Conservation (phyloP, 2,113 vertebrate genomes). For the Vulpes vulpes region DNA sequence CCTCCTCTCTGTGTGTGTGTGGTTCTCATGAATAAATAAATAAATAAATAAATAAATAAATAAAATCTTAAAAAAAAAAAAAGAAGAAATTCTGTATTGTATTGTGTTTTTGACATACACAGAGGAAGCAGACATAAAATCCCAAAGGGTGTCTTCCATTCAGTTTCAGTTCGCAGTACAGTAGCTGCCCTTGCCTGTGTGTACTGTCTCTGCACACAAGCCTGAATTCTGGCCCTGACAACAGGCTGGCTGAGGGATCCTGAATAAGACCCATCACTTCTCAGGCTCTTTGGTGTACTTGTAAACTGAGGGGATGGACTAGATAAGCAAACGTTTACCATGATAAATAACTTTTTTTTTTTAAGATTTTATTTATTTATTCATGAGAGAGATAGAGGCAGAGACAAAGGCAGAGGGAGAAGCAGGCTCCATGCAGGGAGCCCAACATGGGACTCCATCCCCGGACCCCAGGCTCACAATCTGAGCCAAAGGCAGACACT, state of each 20-base stretch:
- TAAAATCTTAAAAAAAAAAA: too few species aligned
- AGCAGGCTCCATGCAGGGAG: too few species aligned
- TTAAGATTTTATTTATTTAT: too few species aligned
- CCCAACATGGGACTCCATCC: too few species aligned
- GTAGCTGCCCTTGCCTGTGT: neutral
- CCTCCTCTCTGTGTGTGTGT: too few species aligned
- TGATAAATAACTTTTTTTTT: neutral
- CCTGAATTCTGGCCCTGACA: neutral
- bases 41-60: too few species aligned
- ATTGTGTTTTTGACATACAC: neutral
- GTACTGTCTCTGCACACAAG: neutral
- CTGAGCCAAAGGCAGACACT: too few species aligned
- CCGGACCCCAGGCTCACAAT: too few species aligned
- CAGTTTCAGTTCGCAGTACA: neutral
- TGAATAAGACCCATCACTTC: neutral
- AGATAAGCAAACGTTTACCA: neutral
- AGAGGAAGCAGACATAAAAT: neutral
- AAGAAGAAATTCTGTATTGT: conserved; percentile 13
- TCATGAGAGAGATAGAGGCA: too few species aligned
- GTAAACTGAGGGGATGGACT: neutral
- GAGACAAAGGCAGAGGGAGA: too few species aligned
- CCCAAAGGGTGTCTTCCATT: neutral
- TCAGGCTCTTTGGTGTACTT: neutral
- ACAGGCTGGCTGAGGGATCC: neutral
- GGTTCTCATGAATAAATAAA: too few species aligned